Conservation (phyloP, 2,888 invertebrate genomes). For the Leptarthrus brevirostris region DNA sequence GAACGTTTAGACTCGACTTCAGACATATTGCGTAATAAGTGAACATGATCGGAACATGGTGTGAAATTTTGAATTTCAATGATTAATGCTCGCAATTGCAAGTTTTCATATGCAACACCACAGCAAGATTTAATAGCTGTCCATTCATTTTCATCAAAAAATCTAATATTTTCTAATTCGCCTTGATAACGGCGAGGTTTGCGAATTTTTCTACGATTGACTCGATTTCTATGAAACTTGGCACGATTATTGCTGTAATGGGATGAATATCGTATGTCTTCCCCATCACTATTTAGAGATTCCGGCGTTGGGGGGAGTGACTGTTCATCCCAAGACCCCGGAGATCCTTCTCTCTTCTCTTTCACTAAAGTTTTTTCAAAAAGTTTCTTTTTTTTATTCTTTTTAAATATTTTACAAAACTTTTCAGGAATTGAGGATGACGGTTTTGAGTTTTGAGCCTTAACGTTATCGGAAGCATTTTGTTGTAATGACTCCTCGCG, state of each 20-base stretch:
- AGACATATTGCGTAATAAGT: neutral
- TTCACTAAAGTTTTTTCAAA: conserved; percentile 56
- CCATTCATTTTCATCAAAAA: conserved; percentile 63
- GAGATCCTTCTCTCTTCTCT: conserved; percentile 56
- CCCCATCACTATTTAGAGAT: conserved; percentile 60
- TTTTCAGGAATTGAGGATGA: conserved; percentile 62
- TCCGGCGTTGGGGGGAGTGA: conserved; percentile 58
- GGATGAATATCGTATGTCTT: conserved; percentile 54
- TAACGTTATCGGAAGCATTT: conserved; percentile 39
- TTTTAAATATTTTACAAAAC: conserved; percentile 67
- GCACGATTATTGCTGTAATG: conserved; percentile 43
- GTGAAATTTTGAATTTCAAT: conserved; percentile 61
- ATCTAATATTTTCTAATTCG: conserved; percentile 57
- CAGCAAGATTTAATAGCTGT: conserved; percentile 63
- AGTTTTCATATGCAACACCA: conserved; percentile 61
- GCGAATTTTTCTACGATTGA: conserved; percentile 61
- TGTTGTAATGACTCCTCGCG: conserved; percentile 66
- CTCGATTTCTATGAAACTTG: conserved; percentile 2
- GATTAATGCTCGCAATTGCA: conserved; percentile 59
- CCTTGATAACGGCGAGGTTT: conserved; percentile 60
- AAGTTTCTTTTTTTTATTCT: conserved; percentile 61
- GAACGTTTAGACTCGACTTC: neutral
- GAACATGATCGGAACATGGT: conserved; percentile 61
- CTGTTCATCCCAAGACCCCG: conserved; percentile 53
- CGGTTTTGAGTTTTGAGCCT: conserved; percentile 42